Evolutionary conservation across 2,113 vertebrate genomes (phyloP), one percentile per base, ranked within the genome.

Genomic region (Callopanchax toddi): DNA sequence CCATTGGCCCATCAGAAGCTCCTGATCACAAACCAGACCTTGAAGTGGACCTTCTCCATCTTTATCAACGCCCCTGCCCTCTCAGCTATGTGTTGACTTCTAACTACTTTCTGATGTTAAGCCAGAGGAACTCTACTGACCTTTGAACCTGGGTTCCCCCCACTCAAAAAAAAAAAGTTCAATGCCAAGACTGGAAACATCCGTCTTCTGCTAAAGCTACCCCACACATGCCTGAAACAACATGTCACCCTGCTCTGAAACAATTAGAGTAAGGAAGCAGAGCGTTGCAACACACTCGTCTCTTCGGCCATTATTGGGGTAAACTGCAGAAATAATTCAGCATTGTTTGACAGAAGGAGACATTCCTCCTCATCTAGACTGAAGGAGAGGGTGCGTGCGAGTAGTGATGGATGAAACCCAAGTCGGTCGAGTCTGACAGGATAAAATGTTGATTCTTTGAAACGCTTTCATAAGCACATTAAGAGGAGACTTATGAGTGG

Each of bases 171-270:
- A 61, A 65, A 68, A 82, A 75, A 63, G 77, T 83, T 81, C 57
- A 74, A 13, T 63, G 58, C 71, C 74, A 71, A 62, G 65, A 83
- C 77, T 84, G 73, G 74, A 84, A 85, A 81, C 75, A 65, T 82
- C 71, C 40, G 40, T 76, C 76, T 59, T 78, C 57, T 57, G 45
- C 54, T 25, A 55, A 67, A 52, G 67, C 22, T 3, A 29, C 20
- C 59, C 58, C 36, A 48, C 51, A 23, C 54, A 49, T 13, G 9
- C 65, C 22, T 2, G 20, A 60, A 67, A 70, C 39, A 55, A 32
- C 11, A 6, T 8, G 37, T 43, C 16, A 15, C 68, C 62, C 51
- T 25, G 21, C 29, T 46, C 54, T 57, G 32, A 75, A n/a, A 48
- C 43, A 2, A 25, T 40, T 21, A 3, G 11, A 71, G 59, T 49